Percentiles rank a stretch among this genome's conserved stretches.
phyloP scores from a whole-genome alignment of 2,797 vertebrate species.

The Eospalax fontanierii region DNA sequence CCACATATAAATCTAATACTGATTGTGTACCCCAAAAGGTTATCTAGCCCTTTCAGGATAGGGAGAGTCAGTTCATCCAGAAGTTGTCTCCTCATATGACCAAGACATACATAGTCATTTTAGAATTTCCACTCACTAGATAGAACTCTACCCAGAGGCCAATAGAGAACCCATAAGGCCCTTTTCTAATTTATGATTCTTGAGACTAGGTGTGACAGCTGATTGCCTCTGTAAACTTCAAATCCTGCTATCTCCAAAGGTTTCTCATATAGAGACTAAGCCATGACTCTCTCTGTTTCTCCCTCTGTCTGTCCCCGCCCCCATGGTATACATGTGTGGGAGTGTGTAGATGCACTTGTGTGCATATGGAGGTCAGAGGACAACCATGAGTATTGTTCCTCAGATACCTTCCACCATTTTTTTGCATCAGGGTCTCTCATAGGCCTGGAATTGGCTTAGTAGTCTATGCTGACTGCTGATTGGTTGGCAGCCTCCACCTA shows the following conservation, averaged over 20 bases:
- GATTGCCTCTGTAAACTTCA: background rate
- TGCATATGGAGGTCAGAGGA: background rate
- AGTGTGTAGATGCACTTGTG: too few relatives aligned
- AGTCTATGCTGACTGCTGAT: background rate
- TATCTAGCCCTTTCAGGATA: background rate
- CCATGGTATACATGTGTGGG: too few relatives aligned
- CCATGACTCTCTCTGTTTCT: background rate
- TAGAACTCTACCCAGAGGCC: background rate
- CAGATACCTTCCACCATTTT: background rate
- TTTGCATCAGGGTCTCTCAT: background rate
- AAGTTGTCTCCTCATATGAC: constrained; percentile 1
- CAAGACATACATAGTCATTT: background rate
- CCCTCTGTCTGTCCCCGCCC: background rate
- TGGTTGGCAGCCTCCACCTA: too few relatives aligned
- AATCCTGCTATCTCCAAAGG: background rate
- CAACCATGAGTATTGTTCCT: background rate
- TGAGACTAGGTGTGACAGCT: background rate
- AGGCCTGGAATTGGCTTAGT: background rate
- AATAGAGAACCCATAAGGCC: background rate
- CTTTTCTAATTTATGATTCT: background rate
- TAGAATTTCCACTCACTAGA: background rate
- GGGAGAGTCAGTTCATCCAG: background rate
- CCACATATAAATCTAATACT: background rate
- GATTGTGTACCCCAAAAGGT: background rate
- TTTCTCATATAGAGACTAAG: background rate